Conservation (phyloP, 2,888 invertebrate species). For the Pteria penguin region DNA sequence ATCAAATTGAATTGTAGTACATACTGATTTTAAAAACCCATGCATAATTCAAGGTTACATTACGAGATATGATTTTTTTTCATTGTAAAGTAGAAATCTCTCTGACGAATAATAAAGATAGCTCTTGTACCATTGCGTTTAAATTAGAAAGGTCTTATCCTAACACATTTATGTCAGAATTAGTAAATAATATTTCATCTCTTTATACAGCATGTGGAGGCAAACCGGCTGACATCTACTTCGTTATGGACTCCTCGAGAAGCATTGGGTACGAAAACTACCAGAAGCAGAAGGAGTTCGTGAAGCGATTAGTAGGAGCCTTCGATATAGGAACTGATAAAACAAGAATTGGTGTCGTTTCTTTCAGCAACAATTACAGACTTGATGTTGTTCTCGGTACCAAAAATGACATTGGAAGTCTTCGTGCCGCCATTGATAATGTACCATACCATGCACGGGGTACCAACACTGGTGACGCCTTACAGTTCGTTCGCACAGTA, state of each 20-base stretch:
- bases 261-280: conserved; percentile 68
- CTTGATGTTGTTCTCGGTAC: conserved; percentile 51
- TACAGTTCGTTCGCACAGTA: conserved; percentile 50
- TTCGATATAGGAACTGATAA: conserved; percentile 58
- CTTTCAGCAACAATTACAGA: conserved; percentile 53
- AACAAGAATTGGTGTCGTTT: conserved; percentile 59
- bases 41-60: too few species aligned
- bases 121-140: too few species aligned
- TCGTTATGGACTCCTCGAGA: conserved; percentile 61
- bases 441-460: conserved; percentile 54
- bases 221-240: conserved; percentile 62
- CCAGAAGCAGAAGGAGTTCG: conserved; percentile 59
- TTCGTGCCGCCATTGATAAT: conserved; percentile 43
- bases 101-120: too few species aligned
- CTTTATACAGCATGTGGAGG: conserved; percentile 63
- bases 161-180: too few species aligned
- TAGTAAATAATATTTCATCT: too few species aligned
- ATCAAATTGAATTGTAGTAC: too few species aligned
- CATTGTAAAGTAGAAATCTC: too few species aligned
- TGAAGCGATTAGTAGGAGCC: conserved; percentile 51
- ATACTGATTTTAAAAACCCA: too few species aligned
- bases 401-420: conserved; percentile 27
- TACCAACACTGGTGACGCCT: conserved; percentile 60
- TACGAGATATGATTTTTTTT: too few species aligned
- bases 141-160: too few species aligned